These are phyloP conservation scores for Urocynchramus pylzowi DNA, from an alignment of 2,113 vertebrate species.

Conservation along the genomic window DNA sequence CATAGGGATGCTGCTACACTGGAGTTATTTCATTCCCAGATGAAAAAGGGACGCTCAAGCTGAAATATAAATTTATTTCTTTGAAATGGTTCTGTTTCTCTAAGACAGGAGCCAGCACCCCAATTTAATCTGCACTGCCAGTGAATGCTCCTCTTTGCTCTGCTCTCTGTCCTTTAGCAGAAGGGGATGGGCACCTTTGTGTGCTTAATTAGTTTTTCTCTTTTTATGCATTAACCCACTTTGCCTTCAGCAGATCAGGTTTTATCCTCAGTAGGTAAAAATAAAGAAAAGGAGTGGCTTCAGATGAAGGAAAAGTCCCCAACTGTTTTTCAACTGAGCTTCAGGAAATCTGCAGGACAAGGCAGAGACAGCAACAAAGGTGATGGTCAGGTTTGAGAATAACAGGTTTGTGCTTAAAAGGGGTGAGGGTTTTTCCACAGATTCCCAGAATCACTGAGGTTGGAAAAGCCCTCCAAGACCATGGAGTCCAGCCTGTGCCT, in stretches of 20 bases:
- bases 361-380: neutral
- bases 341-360: neutral
- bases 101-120: neutral
- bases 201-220: neutral
- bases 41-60: neutral
- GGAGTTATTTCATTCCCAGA: neutral
- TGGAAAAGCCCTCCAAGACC: neutral
- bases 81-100: neutral
- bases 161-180: neutral
- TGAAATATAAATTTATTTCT: neutral
- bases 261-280: neutral
- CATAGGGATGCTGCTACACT: neutral
- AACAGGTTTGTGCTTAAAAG: neutral
- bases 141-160: neutral
- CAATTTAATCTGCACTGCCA: neutral
- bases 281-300: neutral
- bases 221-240: neutral
- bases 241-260: neutral
- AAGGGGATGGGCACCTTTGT: neutral
- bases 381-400: neutral
- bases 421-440: neutral
- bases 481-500: fast-evolving
- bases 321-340: neutral
- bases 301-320: neutral
- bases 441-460: neutral